These are phyloP conservation scores for Abrostola tripartita DNA, from an alignment of 2,888 invertebrate species.

Conservation along the genomic window DNA sequence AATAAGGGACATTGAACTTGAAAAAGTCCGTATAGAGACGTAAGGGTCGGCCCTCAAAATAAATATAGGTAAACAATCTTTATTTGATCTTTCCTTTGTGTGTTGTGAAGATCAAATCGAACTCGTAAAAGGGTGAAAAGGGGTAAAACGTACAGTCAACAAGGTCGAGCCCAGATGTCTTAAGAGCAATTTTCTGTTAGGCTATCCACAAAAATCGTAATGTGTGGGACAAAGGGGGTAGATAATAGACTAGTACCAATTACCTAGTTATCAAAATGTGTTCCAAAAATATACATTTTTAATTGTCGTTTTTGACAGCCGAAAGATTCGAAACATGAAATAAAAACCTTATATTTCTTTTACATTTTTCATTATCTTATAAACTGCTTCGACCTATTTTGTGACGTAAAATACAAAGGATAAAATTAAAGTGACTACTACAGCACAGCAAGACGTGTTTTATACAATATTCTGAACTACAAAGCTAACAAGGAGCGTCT, in stretches of 20 bases:
- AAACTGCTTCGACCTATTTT: too few species aligned
- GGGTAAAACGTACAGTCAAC: conserved; percentile 18
- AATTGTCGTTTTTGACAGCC: too few species aligned
- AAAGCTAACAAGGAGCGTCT: conserved; percentile 27
- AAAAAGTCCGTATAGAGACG: neutral
- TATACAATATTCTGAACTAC: conserved; percentile 18
- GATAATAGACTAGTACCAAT: too few species aligned
- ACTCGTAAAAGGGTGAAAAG: conserved; percentile 25
- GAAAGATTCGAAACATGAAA: too few species aligned
- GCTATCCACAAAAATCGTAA: conserved; percentile 2
- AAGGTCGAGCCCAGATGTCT: conserved; percentile 13
- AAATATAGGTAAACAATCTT: conserved; percentile 26
- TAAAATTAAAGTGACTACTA: too few species aligned
- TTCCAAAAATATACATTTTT: too few species aligned
- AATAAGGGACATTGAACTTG: neutral
- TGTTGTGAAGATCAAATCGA: conserved; percentile 39
- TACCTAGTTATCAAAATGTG: too few species aligned
- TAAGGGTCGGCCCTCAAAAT: conserved; percentile 16
- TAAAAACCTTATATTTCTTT: too few species aligned
- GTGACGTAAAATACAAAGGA: too few species aligned
- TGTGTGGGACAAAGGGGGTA: conserved; percentile 19
- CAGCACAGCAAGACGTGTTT: too few species aligned
- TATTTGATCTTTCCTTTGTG: conserved; percentile 38
- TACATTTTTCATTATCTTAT: too few species aligned
- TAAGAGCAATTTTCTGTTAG: conserved; percentile 20